A percentile compares a stretch with the other conserved stretches of the same genome.
Conservation (phyloP, 2,888 invertebrate genomes). For the Eristalinus aeneus region DNA sequence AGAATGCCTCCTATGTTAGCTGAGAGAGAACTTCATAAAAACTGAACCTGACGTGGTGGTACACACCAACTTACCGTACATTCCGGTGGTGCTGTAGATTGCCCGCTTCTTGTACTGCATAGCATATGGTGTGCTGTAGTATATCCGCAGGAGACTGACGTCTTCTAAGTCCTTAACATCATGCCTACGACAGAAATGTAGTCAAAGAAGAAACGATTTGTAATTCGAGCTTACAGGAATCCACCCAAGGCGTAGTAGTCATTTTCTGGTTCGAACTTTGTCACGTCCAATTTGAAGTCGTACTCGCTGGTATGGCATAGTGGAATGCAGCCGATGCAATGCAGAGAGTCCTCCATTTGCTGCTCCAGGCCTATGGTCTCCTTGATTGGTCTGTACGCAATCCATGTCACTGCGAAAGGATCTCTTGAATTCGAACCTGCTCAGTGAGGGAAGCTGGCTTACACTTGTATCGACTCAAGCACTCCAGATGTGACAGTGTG, state of each 20-base stretch:
- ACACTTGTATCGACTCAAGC: slow-evolving; percentile 74
- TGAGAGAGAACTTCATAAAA: slow-evolving; percentile 49
- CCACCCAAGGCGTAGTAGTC: not conserved
- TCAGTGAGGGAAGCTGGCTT: slow-evolving; percentile 7
- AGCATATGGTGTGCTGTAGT: slow-evolving; percentile 68
- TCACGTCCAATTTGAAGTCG: slow-evolving; percentile 68
- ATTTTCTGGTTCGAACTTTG: slow-evolving; percentile 26
- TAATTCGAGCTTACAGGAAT: slow-evolving; percentile 69
- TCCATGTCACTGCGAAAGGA: slow-evolving; percentile 71
- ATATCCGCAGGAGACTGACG: slow-evolving; percentile 72
- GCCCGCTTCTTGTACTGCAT: slow-evolving; percentile 72
- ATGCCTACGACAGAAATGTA: not conserved
- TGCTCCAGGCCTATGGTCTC: slow-evolving; percentile 32
- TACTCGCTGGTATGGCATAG: slow-evolving; percentile 74
- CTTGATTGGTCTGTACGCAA: slow-evolving; percentile 60
- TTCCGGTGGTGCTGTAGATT: slow-evolving; percentile 26
- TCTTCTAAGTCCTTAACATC: slow-evolving; percentile 32
- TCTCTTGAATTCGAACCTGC: not conserved
- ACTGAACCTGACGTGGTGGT: not conserved
- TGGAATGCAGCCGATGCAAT: slow-evolving; percentile 74
- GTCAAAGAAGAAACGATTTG: not conserved
- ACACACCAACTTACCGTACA: not conserved
- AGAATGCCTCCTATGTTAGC: slow-evolving; percentile 77
- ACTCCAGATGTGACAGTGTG: slow-evolving; percentile 73
- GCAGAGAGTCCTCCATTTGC: slow-evolving; percentile 61